A percentile compares a stretch with the other conserved stretches of the same genome.
phyloP scores from a whole-genome alignment of 35 echinoderm and acorn worm species.

The Ptychodera flava region DNA sequence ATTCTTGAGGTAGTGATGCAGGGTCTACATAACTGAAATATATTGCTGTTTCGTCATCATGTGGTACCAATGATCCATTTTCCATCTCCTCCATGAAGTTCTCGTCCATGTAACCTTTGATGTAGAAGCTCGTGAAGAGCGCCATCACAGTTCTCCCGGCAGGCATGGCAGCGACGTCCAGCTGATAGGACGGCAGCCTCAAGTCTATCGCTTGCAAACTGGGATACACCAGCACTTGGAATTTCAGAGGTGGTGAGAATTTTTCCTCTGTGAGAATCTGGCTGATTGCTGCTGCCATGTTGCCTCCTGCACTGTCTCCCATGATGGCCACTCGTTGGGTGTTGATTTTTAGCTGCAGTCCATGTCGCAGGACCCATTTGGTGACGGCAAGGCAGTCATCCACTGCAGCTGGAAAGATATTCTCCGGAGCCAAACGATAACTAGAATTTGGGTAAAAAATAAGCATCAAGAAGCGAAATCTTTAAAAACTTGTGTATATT shows the following conservation, averaged over 20 bases:
- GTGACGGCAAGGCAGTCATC: constrained; percentile 59
- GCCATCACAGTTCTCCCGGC: neutral
- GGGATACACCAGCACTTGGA: constrained; percentile 50
- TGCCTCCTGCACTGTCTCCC: constrained; percentile 79
- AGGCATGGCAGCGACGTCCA: neutral
- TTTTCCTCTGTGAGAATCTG: constrained; percentile 43
- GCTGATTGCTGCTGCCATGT: constrained; percentile 45
- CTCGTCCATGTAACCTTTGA: neutral
- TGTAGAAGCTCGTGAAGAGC: neutral
- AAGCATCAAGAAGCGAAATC: no score
- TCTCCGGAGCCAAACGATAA: constrained; percentile 72
- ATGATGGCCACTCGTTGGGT: constrained; percentile 50
- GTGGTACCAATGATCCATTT: neutral
- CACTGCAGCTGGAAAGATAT: constrained; percentile 64
- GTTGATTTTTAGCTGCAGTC: constrained; percentile 37
- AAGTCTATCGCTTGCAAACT: constrained; percentile 59
- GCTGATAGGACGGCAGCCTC: neutral
- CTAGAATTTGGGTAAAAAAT: no score
- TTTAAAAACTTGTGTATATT: no score
- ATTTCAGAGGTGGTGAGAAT: constrained; percentile 24
- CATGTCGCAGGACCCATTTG: constrained; percentile 54
- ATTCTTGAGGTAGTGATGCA: neutral
- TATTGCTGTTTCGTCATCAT: neutral
- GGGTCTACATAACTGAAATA: neutral
- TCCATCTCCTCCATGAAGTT: neutral